Evolutionary conservation across 1,140 invertebrate species (phyloP).

Genomic region (Calephelis virginiensis): DNA sequence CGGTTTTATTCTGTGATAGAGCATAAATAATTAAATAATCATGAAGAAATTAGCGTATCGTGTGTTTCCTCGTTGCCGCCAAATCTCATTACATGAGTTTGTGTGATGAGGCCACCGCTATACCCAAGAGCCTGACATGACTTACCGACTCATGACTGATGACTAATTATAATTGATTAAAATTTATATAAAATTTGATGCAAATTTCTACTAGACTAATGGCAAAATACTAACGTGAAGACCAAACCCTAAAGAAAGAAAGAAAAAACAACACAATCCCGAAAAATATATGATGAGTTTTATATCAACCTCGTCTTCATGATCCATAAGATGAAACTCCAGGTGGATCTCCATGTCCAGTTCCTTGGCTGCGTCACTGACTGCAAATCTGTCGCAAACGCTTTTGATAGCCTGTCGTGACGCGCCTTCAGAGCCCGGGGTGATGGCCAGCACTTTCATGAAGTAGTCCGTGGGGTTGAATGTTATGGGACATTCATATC

Average conservation of each 20-base stretch:
- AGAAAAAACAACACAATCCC: neutral
- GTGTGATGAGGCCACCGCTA: too few relatives aligned
- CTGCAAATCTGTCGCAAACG: constrained; percentile 88
- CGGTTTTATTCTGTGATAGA: too few relatives aligned
- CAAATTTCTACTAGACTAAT: too few relatives aligned
- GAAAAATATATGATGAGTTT: too few relatives aligned
- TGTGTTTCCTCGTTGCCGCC: too few relatives aligned
- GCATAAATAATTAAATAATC: too few relatives aligned
- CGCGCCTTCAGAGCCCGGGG: constrained; percentile 85
- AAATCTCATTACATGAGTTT: too few relatives aligned
- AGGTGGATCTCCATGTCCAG: constrained; percentile 84
- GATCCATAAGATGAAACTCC: constrained; percentile 81
- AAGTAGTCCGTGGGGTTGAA: constrained; percentile 97
- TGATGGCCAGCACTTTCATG: constrained; percentile 90
- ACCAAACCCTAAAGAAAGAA: neutral
- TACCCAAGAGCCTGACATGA: too few relatives aligned
- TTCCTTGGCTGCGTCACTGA: constrained; percentile 87
- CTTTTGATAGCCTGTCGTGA: constrained; percentile 82
- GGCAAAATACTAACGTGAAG: neutral
- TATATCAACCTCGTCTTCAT: constrained; percentile 48
- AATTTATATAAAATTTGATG: too few relatives aligned
- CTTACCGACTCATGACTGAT: too few relatives aligned
- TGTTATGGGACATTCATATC: constrained; percentile 87
- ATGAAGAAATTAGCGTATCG: too few relatives aligned
- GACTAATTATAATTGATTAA: too few relatives aligned